Evolutionary conservation across 2,888 invertebrate species (phyloP), one percentile per base, ranked within the genome.

Genomic region (Drosophila melanosoma): DNA sequence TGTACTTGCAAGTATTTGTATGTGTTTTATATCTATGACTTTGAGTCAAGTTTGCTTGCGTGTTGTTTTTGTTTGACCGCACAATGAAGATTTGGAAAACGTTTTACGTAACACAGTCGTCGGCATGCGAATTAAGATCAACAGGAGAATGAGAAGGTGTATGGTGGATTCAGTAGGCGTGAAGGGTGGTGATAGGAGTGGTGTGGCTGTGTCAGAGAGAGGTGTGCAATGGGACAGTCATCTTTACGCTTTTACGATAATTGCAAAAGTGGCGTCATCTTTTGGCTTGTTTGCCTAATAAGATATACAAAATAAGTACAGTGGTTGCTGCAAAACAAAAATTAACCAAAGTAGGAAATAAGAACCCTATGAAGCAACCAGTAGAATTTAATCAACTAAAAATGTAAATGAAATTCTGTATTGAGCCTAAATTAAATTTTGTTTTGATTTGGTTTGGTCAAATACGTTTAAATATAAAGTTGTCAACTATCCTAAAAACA

Each of bases 61-160:
- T 86, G 77, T 71, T 70, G 71, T 74, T 79, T 69, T 85, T 83
- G 66, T 78, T 89, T 71, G 72, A 60, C 70, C 66, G 73, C 70
- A 86, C 79, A 64, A 80, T 77, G 69, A 69, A 65, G 82, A 89
- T 82, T 84, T 79, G 66, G 73, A 89, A 83, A 87, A 78, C 68
- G 57, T 76, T 45, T 81, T 87, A 83, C 82, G 87, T 84, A 83
- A 81, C 75, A 65, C 51, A 45, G 8, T 23, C 15, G 23, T 70
- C 45, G 68, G 58, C 59, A 66, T 83, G 76, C 42, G 62, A 45
- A 45, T 38, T 29, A 17, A 29, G 51, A 81, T 67, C 81, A 78
- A 65, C 64, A 65, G 60, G 56, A 63, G 52, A 45, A 49, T 0
- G 20, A 20, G 7, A 20, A 15, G 7, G 20, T 15, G 20, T 48